Base-by-base conservation (phyloP, 2,888 invertebrate species). In the Plagiodera versicolora region DNA sequence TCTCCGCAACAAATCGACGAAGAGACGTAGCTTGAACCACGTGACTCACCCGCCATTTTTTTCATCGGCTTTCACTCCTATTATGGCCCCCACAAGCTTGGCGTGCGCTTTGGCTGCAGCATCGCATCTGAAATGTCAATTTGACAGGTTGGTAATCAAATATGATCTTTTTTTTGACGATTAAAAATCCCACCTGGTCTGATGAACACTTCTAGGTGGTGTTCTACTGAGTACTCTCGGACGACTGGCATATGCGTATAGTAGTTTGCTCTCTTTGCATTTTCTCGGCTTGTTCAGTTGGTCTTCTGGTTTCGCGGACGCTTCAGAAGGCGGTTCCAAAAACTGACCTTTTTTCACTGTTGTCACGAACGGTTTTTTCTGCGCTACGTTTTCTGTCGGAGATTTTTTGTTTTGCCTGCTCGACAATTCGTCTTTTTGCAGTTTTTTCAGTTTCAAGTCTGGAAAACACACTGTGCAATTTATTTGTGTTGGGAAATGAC, bases 301-400 rank as follows among this genome's bases (percentile, higher is more conserved):
- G 10, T 74, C 72, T 32, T 74, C 74, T 14, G 73, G 55, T 60
- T 73, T 75, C 58, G 89, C 81, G 0, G 90, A 89, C 46, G 88
- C 80, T 73, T 87, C 87, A n/a, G 87, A 87, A 0, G 91, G 90
- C 4, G 93, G 92, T 73, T 89, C 87, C 66, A 92, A 80, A 76
- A 92, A 93, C 71, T 88, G 86, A 1, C 93, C 93, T 54, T 86
- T 86, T 70, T 88, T 89, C 46, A 93, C 93, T 0, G 92, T 92
- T 9, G 91, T 92, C 66, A 92, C 87, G 75, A 93, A 93, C 9
- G 91, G 86, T 60, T 81, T 83, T 39, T 74, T 74, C n/a, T n/a
- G n/a, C n/a, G 63, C 52, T n/a, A 56, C 50, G 9, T 62, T 59
- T 49, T 70, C 68, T 50, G 67, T 46, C 67, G 63, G 66, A 61